These are phyloP conservation scores for Montipora capitata DNA, from an alignment of 92 coral and sea anemone species.

Conservation along the genomic window DNA sequence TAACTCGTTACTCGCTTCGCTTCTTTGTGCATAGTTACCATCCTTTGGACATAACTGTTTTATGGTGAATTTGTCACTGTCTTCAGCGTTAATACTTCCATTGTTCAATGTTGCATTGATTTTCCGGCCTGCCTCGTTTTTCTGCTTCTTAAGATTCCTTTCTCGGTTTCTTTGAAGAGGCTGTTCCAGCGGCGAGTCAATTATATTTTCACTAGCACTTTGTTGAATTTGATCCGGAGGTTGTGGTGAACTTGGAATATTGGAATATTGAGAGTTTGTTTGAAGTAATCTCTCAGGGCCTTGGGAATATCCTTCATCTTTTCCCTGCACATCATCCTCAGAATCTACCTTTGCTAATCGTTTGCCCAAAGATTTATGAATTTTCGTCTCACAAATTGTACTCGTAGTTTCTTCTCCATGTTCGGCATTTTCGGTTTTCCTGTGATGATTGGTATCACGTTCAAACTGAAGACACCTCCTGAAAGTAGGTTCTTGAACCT, in stretches of 20 bases:
- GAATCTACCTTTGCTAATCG: not conserved
- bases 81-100: not conserved
- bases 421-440: too few species aligned
- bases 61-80: not conserved
- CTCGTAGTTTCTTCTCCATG: too few species aligned
- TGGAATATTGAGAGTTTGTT: not conserved
- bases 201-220: not conserved
- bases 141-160: not conserved
- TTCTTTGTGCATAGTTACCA: not conserved
- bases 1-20: not conserved
- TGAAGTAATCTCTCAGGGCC: not conserved
- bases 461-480: too few species aligned
- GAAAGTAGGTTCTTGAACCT: not conserved
- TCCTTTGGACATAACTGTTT: not conserved
- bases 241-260: not conserved
- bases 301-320: not conserved
- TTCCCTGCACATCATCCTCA: not conserved
- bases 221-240: too few species aligned
- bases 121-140: not conserved
- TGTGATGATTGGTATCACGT: too few species aligned
- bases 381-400: too few species aligned
- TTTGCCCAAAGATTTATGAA: not conserved
- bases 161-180: not conserved
- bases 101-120: not conserved
- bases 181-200: not conserved